Evolutionary conservation across 1,140 invertebrate genomes (phyloP), one percentile per base, ranked within the genome.

Genomic region (Brachystomella parvula): DNA sequence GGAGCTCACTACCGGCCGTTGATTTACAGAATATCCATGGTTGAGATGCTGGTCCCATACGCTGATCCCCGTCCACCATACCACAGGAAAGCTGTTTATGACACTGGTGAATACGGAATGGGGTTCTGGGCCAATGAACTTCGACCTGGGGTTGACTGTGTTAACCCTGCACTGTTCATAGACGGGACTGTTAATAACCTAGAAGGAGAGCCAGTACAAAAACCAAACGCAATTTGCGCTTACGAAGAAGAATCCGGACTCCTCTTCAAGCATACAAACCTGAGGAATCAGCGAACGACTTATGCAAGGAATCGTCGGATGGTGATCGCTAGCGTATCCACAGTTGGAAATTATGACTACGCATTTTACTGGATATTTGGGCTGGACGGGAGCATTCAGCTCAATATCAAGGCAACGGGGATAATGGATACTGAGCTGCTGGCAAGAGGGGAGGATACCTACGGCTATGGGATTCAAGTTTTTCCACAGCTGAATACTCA

Each of bases 311-410:
- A 30, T n/a, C 44, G 60, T 9, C 61, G 61, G 9, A 31, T 67
- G 2, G 31, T 31, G 2, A 12, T 67, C 6, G 32, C 60, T 19
- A 28, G 29, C 29, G 53, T 67, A 39, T 60, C 65, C 1, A 67
- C 65, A 1, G 47, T 67, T 2, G 65, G 60, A 17, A 67, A 67
- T 31, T 67, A 67, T 33, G 65, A 67, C 28, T 67, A 67, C 32
- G 33, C 35, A 9, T 57, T 57, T 33, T 32, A 47, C 12, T 65
- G 64, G 33, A 59, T n/a, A 28, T 57, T 64, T n/a, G 47, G 47
- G 3, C 47, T 56, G 19, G 63, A 53, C 15, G 68, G 39, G 32
- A 60, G 28, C 19, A 29, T 39, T 49, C 1, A 28, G 21, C 31
- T 67, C 49, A 44, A 47, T 19, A 47, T 63, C 3, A 67, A 67